Evolutionary conservation across 2,113 vertebrate genomes (phyloP), one percentile per base, ranked within the genome.

Genomic region (Struthidea cinerea): DNA sequence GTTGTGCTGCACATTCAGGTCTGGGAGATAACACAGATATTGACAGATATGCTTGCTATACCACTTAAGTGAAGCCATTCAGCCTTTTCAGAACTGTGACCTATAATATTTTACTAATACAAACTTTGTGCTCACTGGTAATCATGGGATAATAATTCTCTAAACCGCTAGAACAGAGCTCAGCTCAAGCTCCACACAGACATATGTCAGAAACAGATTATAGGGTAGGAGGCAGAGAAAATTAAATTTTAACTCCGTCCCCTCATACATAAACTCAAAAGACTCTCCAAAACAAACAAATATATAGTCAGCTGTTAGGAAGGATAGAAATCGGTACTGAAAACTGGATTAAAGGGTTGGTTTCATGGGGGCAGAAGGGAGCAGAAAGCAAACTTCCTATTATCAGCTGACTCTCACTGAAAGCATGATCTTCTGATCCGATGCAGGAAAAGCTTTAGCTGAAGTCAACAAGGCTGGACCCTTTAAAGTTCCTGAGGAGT

Each of bases 141-240:
- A 88, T 83, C 3, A 2, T 55, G 27, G 70, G 64, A 90, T 88
- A 87, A 82, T 79, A 90, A 82, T 85, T 79, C 37, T 20, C 47
- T 78, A 33, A 94, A 93, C 55, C 55, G 56, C 49, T 69, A 86
- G n/a, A 63, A 81, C 35, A 74, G 20, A 86, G 68, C 76, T 89
- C 75, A 77, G 55, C 26, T 80, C 59, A 88, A 79, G 35, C 39
- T 73, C 19, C 44, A 59, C 17, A 57, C 2, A 35, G 63, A 77
- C 64, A 86, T 86, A 83, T 80, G 86, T 89, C 71, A 94, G 79
- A 90, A 95, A 84, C 27, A 89, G 85, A 90, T 93, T 94, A 85
- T 22, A 86, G 37, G 28, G 67, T 79, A 73, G 85, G 57, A 90
- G 53, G 59, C 61, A 85, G 61, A 90, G 57, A 91, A 95, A 96